Evolutionary conservation across 2,888 invertebrate genomes (phyloP).

Genomic region (Pristionchus mayeri): DNA sequence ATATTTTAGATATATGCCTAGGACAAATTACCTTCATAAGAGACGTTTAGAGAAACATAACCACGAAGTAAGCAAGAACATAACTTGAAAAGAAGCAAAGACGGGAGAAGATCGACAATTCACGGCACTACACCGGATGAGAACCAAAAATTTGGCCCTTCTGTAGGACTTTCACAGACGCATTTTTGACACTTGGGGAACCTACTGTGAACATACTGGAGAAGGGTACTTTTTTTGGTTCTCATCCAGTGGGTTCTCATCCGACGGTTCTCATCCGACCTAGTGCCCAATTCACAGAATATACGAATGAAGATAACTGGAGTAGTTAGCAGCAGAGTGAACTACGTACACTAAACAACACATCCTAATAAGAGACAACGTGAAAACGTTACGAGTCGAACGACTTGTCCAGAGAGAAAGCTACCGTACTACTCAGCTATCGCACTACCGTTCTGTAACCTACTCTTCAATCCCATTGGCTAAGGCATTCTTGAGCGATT

Average conservation of each 20-base stretch:
- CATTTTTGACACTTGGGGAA: too few relatives aligned
- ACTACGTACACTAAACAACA: neutral
- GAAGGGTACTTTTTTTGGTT: too few relatives aligned
- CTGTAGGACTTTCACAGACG: too few relatives aligned
- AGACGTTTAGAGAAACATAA: neutral
- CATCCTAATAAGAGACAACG: constrained; percentile 9
- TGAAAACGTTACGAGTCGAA: constrained; percentile 20
- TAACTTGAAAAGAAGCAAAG: neutral
- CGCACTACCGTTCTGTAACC: neutral
- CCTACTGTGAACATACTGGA: too few relatives aligned
- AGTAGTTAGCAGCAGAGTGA: neutral
- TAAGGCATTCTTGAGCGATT: constrained; percentile 26
- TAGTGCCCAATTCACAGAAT: too few relatives aligned
- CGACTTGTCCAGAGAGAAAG: neutral
- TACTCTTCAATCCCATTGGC: neutral
- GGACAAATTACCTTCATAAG: neutral
- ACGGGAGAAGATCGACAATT: too few relatives aligned
- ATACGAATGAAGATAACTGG: neutral
- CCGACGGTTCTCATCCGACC: too few relatives aligned
- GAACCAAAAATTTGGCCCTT: too few relatives aligned
- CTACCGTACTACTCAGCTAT: constrained; percentile 28
- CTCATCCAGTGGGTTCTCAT: too few relatives aligned
- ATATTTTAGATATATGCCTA: constrained; percentile 12
- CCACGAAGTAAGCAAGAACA: neutral
- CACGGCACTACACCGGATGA: too few relatives aligned